Base-by-base conservation (phyloP, 2,113 vertebrate species). In the Glareola pratincola region DNA sequence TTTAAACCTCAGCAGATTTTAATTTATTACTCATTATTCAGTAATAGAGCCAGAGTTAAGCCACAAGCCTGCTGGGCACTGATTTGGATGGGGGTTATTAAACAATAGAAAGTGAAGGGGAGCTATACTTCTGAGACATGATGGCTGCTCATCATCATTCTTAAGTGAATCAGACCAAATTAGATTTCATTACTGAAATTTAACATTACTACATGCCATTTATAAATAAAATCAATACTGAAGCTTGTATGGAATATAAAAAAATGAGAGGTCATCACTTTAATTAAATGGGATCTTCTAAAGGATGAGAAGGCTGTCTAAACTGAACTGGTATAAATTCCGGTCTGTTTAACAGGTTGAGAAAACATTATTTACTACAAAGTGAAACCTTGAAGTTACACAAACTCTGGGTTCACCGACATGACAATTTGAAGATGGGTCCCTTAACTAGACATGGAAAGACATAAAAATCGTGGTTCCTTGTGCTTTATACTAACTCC, bases 401-500 rank as follows among this genome's bases (percentile, higher is more conserved):
- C 45, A 41, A 54, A 51, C 9, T 54, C 8, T 53, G 15, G 48
- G 30, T 60, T 79, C 36, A 39, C 10, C 5, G 2, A 92, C 77
- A 72, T 10, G 15, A 23, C 23, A 53, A 68, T 75, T 37, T 82
- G 11, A 50, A 76, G 32, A 23, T 47, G 4, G 34, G 10, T 41
- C 13, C 59, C 47, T 81, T 71, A 89, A 43, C 15, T 71, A 54
- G 41, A 39, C 6, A 14, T n/a, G 22, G 24, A 45, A 83, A 89
- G 6, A 39, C 0, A 0, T 48, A 32, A 41, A 69, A 79, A 4
- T 39, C 12, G 14, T 50, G 5, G 4, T 67, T 71, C 24, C 23
- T 54, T 71, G 10, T 67, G 8, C 37, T 77, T 77, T 56, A 9
- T 12, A 20, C 37, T 64, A 22, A 36, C 12, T 63, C 34, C 27